A percentile compares a stretch with the other conserved stretches of the same genome.
Conservation (phyloP, 2,797 vertebrate genomes). For the Limosa lapponica region DNA sequence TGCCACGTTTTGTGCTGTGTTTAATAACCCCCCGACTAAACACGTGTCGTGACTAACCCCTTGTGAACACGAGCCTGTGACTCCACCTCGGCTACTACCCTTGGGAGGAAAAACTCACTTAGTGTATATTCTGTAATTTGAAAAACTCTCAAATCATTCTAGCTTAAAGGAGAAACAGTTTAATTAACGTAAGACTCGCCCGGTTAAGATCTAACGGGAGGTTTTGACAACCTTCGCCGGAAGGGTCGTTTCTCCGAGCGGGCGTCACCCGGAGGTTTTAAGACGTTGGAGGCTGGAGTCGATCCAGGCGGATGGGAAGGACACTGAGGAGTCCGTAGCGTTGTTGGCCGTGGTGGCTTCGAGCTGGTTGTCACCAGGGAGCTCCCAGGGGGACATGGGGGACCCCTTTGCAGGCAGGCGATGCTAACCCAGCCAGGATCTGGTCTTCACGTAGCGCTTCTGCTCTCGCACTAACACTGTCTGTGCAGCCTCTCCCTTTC, state of each 20-base stretch:
- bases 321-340: accelerated
- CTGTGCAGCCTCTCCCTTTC: constrained; percentile 10
- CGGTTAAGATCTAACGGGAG: background rate
- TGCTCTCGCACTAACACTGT: constrained; percentile 6
- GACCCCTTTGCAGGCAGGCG: background rate
- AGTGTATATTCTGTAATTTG: accelerated
- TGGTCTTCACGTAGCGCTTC: background rate
- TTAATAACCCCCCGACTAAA: background rate
- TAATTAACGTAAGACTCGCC: accelerated
- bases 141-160: background rate
- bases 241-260: background rate
- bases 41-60: background rate
- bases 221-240: background rate
- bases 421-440: accelerated
- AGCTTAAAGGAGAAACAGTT: background rate
- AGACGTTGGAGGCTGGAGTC: background rate
- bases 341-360: background rate
- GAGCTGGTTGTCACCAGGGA: too few species aligned
- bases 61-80: background rate
- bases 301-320: background rate
- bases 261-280: background rate
- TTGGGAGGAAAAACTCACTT: background rate
- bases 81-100: background rate
- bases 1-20: background rate
- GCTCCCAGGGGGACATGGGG: accelerated